Base-by-base conservation (phyloP, 2,797 vertebrate species). In the Squalus acanthias region DNA sequence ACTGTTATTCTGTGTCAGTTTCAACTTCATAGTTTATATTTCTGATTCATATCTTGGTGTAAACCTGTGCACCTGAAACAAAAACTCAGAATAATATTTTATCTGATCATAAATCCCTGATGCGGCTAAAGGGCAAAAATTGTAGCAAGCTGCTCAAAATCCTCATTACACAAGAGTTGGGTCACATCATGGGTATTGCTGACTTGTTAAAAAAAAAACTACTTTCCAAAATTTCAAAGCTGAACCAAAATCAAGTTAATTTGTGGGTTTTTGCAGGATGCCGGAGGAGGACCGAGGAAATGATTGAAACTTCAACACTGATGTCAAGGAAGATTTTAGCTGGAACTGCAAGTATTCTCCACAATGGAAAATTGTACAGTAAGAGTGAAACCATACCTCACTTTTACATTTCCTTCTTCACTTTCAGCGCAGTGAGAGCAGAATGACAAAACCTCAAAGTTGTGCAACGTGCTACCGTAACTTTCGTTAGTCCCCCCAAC, bases 341-440 rank as follows among this genome's bases (percentile, higher is more conserved):
- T 24, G 20, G 91, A 69, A 69, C 63, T 69, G 50, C 65, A 94
- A 39, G 60, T 4, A 94, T 94, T 39, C 63, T 39, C 22, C 20
- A 46, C 63, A 94, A 46, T 67, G 91, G 63, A 94, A 69, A 94
- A 94, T 4, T 89, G 8, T 10, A 12, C 93, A 70, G 63, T 29
- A 72, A 72, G 24, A 50, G 46, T 95, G n/a, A 95, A 95, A 95
- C 65, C 65, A 46, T 70, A 95, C 93, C 4, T n/a, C 39, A 95
- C 8, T 50, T 8, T 72, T 50, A 72, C 39, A 70, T 95, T 69
- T 95, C 65, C 67, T 95, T 95, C 65, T 95, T 72, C 46, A 72
- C 67, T 95, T 95, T 95, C 39, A 95, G 93, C 46, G 10, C 24
- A 95, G 65, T 50, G 67, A 13, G 20, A 46, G 15, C 91, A 94